Evolutionary conservation across 2,888 invertebrate genomes (phyloP).

Genomic region (Dermolepida albohirtum): DNA sequence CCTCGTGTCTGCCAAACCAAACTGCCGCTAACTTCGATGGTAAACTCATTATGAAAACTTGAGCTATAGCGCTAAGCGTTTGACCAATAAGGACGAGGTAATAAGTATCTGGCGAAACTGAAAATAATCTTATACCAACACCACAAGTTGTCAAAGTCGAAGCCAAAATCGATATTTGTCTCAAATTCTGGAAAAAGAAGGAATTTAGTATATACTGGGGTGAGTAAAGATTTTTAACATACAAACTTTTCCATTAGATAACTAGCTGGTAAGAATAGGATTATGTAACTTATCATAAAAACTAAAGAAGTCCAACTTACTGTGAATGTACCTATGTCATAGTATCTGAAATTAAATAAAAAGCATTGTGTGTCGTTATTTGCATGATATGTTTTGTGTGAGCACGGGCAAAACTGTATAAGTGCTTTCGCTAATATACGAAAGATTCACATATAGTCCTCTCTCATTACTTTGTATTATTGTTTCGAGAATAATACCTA

Average conservation of each 20-base stretch:
- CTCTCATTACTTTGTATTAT: no score
- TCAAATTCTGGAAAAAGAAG: constrained; percentile 37
- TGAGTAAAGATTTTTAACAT: constrained; percentile 7
- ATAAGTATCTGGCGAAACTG: constrained; percentile 85
- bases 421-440: no score
- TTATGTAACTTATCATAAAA: constrained; percentile 94
- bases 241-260: constrained; percentile 72
- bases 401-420: background rate
- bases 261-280: constrained; percentile 94
- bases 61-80: constrained; percentile 83
- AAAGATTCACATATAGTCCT: no score
- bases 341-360: constrained; percentile 68
- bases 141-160: constrained; percentile 76
- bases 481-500: no score
- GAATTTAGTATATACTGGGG: background rate
- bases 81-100: constrained; percentile 89
- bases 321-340: constrained; percentile 74
- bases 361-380: no score
- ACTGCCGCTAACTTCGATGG: constrained; percentile 93
- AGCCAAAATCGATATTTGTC: constrained; percentile 38
- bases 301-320: constrained; percentile 97
- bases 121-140: constrained; percentile 89
- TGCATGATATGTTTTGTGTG: background rate
- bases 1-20: constrained; percentile 96
- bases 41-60: constrained; percentile 91